Percentiles rank a stretch among this genome's conserved stretches.
Conservation (phyloP, 1,140 invertebrate genomes). For the Drosophila leontia region DNA sequence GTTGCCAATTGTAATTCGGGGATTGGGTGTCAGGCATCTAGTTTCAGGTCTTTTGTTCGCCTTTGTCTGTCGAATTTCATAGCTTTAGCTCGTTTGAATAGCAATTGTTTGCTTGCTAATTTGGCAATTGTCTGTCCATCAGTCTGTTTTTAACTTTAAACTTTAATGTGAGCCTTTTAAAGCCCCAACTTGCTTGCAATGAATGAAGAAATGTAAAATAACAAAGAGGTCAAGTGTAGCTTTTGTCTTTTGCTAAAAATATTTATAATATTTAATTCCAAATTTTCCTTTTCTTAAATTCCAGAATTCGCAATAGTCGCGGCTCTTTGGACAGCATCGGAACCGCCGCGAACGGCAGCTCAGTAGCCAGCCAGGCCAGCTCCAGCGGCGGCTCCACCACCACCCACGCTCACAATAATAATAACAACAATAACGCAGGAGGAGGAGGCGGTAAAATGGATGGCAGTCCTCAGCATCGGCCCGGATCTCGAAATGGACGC, state of each 20-base stretch:
- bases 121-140: constrained; percentile 34
- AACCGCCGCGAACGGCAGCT: constrained; percentile 74
- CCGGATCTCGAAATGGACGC: constrained; percentile 78
- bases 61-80: constrained; percentile 32
- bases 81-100: constrained; percentile 32
- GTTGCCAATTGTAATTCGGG: constrained; percentile 36
- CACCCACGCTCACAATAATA: constrained; percentile 54
- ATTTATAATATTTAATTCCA: neutral
- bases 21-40: constrained; percentile 39
- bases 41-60: constrained; percentile 36
- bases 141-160: constrained; percentile 2
- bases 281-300: neutral
- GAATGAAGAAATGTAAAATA: constrained; percentile 12
- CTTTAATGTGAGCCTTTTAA: constrained; percentile 1
- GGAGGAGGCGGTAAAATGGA: constrained; percentile 61
- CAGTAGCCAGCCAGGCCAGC: constrained; percentile 79
- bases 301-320: constrained; percentile 83
- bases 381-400: constrained; percentile 74
- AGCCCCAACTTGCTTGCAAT: constrained; percentile 22
- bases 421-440: constrained; percentile 63
- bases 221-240: neutral
- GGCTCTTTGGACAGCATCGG: constrained; percentile 84
- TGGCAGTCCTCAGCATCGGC: constrained; percentile 74
- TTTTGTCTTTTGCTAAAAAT: too few species aligned
- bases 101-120: constrained; percentile 42